Evolutionary conservation across 2,113 vertebrate genomes (phyloP).

Genomic region (Cyanistes caeruleus): DNA sequence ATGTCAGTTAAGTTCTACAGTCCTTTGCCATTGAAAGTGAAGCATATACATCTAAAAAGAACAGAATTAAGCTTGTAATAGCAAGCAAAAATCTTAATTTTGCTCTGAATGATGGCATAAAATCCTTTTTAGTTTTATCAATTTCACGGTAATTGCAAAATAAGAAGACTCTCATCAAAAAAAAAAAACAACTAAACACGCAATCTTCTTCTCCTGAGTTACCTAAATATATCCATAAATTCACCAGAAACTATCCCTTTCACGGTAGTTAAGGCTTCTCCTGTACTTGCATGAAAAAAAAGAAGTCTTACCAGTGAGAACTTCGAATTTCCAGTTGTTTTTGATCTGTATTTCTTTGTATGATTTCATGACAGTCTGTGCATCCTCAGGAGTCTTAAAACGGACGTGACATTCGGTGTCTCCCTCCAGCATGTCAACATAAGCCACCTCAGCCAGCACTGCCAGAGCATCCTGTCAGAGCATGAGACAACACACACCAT

Average conservation of each 20-base stretch:
- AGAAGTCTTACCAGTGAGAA: slow-evolving; percentile 84
- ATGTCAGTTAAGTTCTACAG: background rate
- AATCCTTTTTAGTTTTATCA: background rate
- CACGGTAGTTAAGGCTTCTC: background rate
- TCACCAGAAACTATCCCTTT: background rate
- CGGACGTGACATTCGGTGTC: slow-evolving; percentile 90
- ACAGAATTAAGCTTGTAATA: background rate
- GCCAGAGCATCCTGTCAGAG: slow-evolving; percentile 81
- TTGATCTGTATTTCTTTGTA: slow-evolving; percentile 81
- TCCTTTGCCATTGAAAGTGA: background rate
- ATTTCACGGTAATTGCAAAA: background rate
- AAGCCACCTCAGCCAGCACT: slow-evolving; percentile 84
- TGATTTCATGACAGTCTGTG: slow-evolving; percentile 73
- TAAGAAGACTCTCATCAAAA: background rate
- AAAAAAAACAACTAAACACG: background rate
- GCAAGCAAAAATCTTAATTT: background rate
- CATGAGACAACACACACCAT: background rate
- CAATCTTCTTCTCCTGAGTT: background rate
- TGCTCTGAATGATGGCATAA: background rate
- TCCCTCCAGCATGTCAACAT: slow-evolving; percentile 90
- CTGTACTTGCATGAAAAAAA: background rate
- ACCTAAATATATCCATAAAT: background rate
- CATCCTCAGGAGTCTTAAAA: slow-evolving; percentile 86
- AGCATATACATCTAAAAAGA: background rate
- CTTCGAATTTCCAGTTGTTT: slow-evolving; percentile 87